phyloP scores from a whole-genome alignment of 2,888 invertebrate species.

The Leucophenga montana region DNA sequence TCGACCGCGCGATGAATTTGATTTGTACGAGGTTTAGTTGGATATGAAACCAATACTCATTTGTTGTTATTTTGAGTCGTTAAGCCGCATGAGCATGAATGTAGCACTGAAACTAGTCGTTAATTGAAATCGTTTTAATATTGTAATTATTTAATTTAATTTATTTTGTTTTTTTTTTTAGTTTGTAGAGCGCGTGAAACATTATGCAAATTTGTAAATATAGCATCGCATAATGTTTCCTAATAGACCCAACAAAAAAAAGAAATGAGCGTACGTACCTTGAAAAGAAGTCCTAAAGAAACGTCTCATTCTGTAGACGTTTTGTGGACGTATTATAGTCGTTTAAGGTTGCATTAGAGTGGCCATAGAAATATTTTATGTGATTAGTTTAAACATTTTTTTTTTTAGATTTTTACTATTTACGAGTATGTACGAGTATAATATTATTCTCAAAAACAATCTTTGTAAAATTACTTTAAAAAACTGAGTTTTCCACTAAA shows the following conservation, averaged over 20 bases:
- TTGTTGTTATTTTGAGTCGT: not conserved
- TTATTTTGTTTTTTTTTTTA: constrained; percentile 29
- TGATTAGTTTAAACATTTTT: too few species aligned
- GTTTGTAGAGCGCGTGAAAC: constrained; percentile 33
- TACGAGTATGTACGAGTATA: too few species aligned
- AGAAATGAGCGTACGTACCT: constrained; percentile 71
- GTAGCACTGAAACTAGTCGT: constrained; percentile 40
- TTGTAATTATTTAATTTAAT: constrained; percentile 34
- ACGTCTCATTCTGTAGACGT: too few species aligned
- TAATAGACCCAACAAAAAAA: constrained; percentile 18
- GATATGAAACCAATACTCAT: too few species aligned
- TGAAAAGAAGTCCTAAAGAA: constrained; percentile 49
- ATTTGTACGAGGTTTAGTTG: constrained; percentile 63
- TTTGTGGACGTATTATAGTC: constrained; percentile 3
- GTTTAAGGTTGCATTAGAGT: constrained; percentile 32
- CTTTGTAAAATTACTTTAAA: too few species aligned
- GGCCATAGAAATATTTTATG: constrained; percentile 49
- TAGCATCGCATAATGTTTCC: constrained; percentile 54
- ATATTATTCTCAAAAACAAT: too few species aligned
- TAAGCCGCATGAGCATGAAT: not conserved
- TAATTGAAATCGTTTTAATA: constrained; percentile 39
- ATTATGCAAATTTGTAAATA: constrained; percentile 69
- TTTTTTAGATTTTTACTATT: too few species aligned
- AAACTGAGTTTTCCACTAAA: too few species aligned
- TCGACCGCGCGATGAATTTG: constrained; percentile 70